Base-by-base conservation (phyloP, 1,140 invertebrate genomes). In the Achatina immaculata region DNA sequence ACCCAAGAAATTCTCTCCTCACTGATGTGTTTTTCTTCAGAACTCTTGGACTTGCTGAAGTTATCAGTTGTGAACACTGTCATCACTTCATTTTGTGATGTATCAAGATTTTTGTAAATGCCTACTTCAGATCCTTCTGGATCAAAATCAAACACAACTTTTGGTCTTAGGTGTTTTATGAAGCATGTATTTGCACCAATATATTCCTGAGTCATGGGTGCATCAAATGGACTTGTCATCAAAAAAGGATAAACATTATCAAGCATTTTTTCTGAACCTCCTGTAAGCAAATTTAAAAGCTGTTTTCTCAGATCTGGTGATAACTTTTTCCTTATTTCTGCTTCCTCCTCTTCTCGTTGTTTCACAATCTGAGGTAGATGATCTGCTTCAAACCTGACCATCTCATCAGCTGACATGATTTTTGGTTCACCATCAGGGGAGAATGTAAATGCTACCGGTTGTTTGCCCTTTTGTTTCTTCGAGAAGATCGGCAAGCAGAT, bases 81-180 rank as follows among this genome's bases (percentile, higher is more conserved):
- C 31, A 78, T 48, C 6, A 80, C 38, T 45, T 76, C 65, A 11
- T 78, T 58, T 51, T 75, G 34, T 2, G 66, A 14, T 36, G 3
- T 34, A 21, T 80, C 76, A 68, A 82, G 28, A 28, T 79, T 43
- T 34, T 19, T 43, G 43, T 79, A 83, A 21, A 83, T 19, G 42
- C 82, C 74, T 42, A 43, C 71, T 21, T 36, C n/a, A 0, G 68
- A 62, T 40, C 71, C 55, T 45, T 69, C 55, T 43, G 80, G 43
- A 31, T 82, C 83, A 75, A 83, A 83, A 51, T 83, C 83, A 68
- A 83, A 80, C 24, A 83, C 65, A n/a, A 72, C 65, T 31, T 55
- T n/a, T 31, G 80, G 77, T 24, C 79, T 45, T 31, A 81, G 45
- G 28, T 58, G 65, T 36, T 76, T 79, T 24, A 83, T 38, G 34